Evolutionary conservation across 2,888 invertebrate genomes (phyloP).

Genomic region (Drosophila suboccidentalis): DNA sequence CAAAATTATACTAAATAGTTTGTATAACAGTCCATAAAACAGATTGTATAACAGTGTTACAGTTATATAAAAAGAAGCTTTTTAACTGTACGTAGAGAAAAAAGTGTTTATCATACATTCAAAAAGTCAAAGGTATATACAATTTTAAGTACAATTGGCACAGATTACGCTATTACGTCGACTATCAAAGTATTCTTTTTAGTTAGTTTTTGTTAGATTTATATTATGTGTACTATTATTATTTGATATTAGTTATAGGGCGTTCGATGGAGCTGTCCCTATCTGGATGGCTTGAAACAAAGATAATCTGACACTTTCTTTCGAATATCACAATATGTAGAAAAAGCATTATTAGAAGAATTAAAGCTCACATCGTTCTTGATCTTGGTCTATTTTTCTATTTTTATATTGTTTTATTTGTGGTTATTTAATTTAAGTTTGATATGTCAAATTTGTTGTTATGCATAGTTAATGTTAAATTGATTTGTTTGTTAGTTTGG

Average conservation of each 20-base stretch:
- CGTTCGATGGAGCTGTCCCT: conserved; percentile 22
- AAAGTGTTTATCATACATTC: conserved; percentile 63
- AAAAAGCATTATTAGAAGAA: background rate
- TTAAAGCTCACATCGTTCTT: conserved; percentile 16
- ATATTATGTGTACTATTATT: conserved; percentile 24
- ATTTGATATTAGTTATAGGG: conserved; percentile 23
- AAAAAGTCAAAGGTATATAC: conserved; percentile 60
- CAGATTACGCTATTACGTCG: conserved; percentile 76
- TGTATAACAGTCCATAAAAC: conserved; percentile 25
- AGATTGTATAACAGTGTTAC: conserved; percentile 28
- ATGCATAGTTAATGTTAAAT: conserved; percentile 23
- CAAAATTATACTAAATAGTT: background rate
- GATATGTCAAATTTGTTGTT: conserved; percentile 34
- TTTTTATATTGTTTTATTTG: background rate
- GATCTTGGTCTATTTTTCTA: conserved; percentile 9
- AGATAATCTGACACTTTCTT: conserved; percentile 3
- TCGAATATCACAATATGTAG: conserved; percentile 27
- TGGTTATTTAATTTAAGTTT: conserved; percentile 13
- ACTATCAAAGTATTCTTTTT: conserved; percentile 41
- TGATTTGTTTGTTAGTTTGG: conserved; percentile 24
- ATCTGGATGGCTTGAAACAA: conserved; percentile 11
- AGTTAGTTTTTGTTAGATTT: conserved; percentile 24
- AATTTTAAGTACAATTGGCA: conserved; percentile 82
- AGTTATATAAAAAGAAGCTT: conserved; percentile 10
- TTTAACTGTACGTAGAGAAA: conserved; percentile 53